These are phyloP conservation scores for Chondrilla cf. caribensis DNA, from an alignment of 37 sponge, comb jelly and placozoan genomes.

Conservation along the genomic window DNA sequence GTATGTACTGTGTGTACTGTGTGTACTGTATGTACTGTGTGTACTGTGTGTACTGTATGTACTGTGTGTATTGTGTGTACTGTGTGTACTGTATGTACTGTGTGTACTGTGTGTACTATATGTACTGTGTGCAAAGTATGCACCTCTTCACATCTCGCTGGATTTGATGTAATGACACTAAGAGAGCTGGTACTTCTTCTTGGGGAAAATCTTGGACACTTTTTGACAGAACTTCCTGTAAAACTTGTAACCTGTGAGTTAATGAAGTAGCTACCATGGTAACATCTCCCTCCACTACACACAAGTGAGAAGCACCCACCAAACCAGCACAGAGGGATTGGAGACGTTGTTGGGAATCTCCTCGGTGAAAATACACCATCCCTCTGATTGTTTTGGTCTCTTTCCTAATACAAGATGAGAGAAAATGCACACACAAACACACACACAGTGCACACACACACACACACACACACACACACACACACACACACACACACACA, in stretches of 20 bases:
- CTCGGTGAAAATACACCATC: not conserved
- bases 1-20: too few relatives aligned
- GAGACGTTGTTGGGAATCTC: not conserved
- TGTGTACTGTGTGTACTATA: too few relatives aligned
- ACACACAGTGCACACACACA: not conserved
- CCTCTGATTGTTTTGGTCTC: not conserved
- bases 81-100: too few relatives aligned
- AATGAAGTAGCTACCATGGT: not conserved
- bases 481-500: conserved; percentile 22
- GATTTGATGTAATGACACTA: conserved; percentile 23
- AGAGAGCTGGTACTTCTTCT: conserved; percentile 16
- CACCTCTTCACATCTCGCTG: conserved; percentile 32
- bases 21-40: too few relatives aligned
- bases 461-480: conserved; percentile 25
- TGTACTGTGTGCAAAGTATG: not conserved
- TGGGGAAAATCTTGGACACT: conserved; percentile 29
- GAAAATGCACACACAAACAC: not conserved
- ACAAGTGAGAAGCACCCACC: not conserved
- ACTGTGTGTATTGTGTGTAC: too few relatives aligned
- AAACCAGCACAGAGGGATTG: conserved; percentile 1
- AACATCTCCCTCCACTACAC: not conserved
- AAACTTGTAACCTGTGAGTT: conserved; percentile 40
- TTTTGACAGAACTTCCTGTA: conserved; percentile 28
- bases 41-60: too few relatives aligned
- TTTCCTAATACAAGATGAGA: not conserved